Percentiles rank a stretch among this genome's conserved stretches.
These are phyloP conservation scores for Gnatocerus cornutus DNA, from an alignment of 2,888 invertebrate species.

Conservation along the genomic window DNA sequence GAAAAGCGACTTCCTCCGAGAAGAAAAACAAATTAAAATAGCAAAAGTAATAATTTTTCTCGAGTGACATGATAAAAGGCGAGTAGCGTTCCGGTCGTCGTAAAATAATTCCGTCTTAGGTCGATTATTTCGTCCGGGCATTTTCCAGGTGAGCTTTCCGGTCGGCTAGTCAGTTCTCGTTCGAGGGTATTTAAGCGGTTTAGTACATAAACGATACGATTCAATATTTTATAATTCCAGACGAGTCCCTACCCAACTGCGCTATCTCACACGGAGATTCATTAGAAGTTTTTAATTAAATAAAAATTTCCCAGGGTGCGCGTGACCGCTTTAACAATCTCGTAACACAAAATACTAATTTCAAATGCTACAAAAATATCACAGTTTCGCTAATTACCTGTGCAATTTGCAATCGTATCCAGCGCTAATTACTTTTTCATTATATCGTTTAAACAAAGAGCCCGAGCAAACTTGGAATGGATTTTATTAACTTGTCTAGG, in stretches of 20 bases:
- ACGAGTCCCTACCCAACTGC: constrained; percentile 55
- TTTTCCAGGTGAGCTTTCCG: constrained; percentile 37
- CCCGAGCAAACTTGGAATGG: background rate
- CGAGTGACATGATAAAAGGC: constrained; percentile 14
- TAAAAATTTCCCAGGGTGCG: constrained; percentile 58
- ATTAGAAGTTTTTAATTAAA: constrained; percentile 66
- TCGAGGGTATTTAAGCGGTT: constrained; percentile 46
- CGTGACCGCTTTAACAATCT: constrained; percentile 58
- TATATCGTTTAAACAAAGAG: background rate
- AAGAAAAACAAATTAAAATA: constrained; percentile 39
- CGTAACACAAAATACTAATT: constrained; percentile 40
- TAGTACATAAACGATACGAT: constrained; percentile 48
- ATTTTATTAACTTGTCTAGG: constrained; percentile 28
- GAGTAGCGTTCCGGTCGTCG: constrained; percentile 15
- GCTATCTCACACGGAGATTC: constrained; percentile 62
- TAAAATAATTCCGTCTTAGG: constrained; percentile 31
- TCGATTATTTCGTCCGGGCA: constrained; percentile 32
- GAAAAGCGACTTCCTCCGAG: constrained; percentile 27
- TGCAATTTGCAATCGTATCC: constrained; percentile 43
- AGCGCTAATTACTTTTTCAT: constrained; percentile 43
- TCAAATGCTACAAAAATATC: constrained; percentile 38
- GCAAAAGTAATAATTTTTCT: constrained; percentile 40
- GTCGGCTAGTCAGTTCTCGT: constrained; percentile 24
- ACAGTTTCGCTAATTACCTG: constrained; percentile 42
- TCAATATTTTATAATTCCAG: constrained; percentile 59